Conservation (phyloP, 2,888 invertebrate species). For the Sarcophaga caerulescens region DNA sequence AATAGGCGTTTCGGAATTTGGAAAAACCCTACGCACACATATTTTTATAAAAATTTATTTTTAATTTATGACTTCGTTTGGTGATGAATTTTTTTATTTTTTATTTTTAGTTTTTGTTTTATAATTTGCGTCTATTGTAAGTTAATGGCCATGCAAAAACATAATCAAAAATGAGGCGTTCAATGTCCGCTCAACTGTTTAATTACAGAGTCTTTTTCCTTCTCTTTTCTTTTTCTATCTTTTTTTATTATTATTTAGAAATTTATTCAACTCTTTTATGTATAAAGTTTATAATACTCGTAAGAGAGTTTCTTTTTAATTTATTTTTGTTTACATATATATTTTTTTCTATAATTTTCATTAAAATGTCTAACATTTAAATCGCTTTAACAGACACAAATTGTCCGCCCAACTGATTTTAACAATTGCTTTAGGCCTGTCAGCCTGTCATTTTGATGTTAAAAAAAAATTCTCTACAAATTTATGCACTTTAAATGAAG, state of each 20-base stretch:
- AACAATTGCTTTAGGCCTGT: not conserved
- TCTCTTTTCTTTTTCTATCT: not conserved
- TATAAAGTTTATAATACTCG: not conserved
- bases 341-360: constrained; percentile 2
- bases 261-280: not conserved
- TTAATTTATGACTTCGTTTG: not conserved
- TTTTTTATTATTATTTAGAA: not conserved
- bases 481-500: not conserved
- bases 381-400: not conserved
- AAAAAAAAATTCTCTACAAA: not conserved
- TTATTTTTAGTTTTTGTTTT: not conserved
- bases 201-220: constrained; percentile 1
- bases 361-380: constrained; percentile 29
- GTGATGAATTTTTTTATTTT: not conserved
- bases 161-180: constrained; percentile 11
- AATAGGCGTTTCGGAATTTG: constrained; percentile 19
- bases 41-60: not conserved
- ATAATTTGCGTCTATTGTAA: constrained; percentile 15
- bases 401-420: constrained; percentile 5
- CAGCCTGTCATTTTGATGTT: constrained; percentile 11
- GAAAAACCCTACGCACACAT: not conserved
- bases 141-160: not conserved
- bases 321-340: too few relatives aligned
- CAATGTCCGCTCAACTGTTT: constrained; percentile 8
- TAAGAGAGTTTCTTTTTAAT: not conserved